These are phyloP conservation scores for Lutjanus argentimaculatus DNA, from an alignment of 2,797 vertebrate species.

Conservation along the genomic window DNA sequence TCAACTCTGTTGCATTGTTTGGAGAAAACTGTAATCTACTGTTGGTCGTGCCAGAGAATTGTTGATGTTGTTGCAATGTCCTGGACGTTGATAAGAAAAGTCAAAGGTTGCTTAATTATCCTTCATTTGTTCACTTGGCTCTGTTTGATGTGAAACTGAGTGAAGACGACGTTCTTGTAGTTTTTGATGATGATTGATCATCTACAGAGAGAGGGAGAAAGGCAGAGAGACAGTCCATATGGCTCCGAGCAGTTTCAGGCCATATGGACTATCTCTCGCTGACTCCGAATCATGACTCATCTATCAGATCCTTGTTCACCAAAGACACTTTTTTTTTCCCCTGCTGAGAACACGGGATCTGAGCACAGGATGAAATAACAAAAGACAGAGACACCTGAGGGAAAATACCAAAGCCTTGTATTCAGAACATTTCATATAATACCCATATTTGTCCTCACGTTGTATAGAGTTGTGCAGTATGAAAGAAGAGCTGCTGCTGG, in stretches of 20 bases:
- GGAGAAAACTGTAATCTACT: slow-evolving; percentile 15
- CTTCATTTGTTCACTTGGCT: slow-evolving; percentile 45
- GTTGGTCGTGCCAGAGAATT: slow-evolving; percentile 12
- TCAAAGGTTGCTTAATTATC: slow-evolving; percentile 34
- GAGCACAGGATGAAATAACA: slow-evolving; percentile 55
- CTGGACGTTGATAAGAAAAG: slow-evolving; percentile 56
- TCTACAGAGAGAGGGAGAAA: slow-evolving; percentile 22
- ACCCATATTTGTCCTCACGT: slow-evolving; percentile 6
- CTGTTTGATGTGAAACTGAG: slow-evolving; percentile 40
- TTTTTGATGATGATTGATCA: slow-evolving; percentile 59
- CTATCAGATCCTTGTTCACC: slow-evolving; percentile 58
- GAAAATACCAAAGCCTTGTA: slow-evolving; percentile 28
- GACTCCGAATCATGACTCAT: slow-evolving; percentile 79
- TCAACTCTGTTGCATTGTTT: slow-evolving; percentile 35
- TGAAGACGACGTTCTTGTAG: slow-evolving; percentile 37
- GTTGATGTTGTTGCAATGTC: slow-evolving; percentile 43
- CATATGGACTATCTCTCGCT: slow-evolving; percentile 62
- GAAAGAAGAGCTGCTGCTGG: neutral
- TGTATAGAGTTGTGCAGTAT: neutral
- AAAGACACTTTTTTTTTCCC: slow-evolving; percentile 42
- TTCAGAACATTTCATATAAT: slow-evolving; percentile 33
- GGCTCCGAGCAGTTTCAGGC: slow-evolving; percentile 46
- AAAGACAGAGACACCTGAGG: slow-evolving; percentile 61
- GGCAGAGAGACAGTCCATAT: slow-evolving; percentile 45
- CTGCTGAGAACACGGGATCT: slow-evolving; percentile 43